Evolutionary conservation across 2,113 vertebrate genomes (phyloP).

Genomic region (Acrocephalus kingi): DNA sequence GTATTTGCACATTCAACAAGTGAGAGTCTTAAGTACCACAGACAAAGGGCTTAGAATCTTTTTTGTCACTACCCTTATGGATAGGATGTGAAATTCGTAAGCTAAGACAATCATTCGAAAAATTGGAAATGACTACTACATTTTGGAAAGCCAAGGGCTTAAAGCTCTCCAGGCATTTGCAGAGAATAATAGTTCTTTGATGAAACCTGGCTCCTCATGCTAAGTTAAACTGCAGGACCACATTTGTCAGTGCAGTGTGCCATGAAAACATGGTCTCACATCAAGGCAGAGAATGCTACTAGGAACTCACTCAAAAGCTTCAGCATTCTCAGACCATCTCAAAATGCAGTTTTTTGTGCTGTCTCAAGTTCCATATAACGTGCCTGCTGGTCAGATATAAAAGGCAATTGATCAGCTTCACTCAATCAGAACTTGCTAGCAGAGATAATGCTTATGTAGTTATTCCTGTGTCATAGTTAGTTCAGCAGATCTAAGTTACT

Average conservation of each 20-base stretch:
- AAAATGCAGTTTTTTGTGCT: not conserved
- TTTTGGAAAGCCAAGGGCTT: not conserved
- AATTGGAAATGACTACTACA: fast-evolving
- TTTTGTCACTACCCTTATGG: not conserved
- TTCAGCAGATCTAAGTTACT: not conserved
- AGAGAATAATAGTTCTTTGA: not conserved
- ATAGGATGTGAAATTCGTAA: not conserved
- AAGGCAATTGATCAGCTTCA: not conserved
- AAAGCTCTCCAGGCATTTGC: not conserved
- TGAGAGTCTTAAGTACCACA: not conserved
- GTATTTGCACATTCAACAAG: not conserved
- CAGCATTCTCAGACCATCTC: not conserved
- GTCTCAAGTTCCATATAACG: not conserved
- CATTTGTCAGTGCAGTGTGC: not conserved
- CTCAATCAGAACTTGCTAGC: not conserved
- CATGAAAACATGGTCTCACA: not conserved
- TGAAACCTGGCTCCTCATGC: not conserved
- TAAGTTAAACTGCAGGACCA: not conserved
- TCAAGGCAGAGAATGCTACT: not conserved
- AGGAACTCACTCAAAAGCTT: not conserved
- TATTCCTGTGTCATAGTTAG: not conserved
- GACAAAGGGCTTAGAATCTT: not conserved
- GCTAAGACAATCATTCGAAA: not conserved
- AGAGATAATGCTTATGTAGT: not conserved
- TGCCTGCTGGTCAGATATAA: not conserved